phyloP scores from a whole-genome alignment of 2,888 invertebrate species.

The Chaitophorus viminalis region DNA sequence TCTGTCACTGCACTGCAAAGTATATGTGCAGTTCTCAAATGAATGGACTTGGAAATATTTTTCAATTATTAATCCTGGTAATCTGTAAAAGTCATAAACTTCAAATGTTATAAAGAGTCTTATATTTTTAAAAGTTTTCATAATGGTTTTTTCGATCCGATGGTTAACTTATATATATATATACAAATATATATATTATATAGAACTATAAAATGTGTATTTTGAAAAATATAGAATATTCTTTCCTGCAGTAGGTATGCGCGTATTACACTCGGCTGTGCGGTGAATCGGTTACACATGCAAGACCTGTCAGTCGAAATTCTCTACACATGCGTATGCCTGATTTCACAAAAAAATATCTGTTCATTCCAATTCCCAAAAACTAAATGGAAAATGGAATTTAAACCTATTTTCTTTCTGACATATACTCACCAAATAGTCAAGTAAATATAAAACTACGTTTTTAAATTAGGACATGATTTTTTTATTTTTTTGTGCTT shows the following conservation, averaged over 20 bases:
- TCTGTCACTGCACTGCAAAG: background rate
- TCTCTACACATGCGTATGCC: background rate
- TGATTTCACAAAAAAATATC: background rate
- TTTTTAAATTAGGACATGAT: no score
- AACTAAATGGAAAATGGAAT: background rate
- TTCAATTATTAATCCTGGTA: slow-evolving; percentile 22
- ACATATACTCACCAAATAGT: background rate
- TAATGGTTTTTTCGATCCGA: background rate
- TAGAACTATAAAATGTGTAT: no score
- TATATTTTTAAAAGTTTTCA: slow-evolving; percentile 16
- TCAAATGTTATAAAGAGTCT: slow-evolving; percentile 4
- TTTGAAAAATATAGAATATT: no score
- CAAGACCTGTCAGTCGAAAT: slow-evolving; percentile 1
- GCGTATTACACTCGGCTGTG: background rate
- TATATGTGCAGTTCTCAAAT: background rate
- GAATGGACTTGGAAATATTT: slow-evolving; percentile 22
- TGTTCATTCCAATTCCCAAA: background rate
- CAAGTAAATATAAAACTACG: no score
- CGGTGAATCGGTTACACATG: background rate
- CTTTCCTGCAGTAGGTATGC: no score
- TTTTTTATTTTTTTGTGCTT: no score
- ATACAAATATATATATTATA: no score
- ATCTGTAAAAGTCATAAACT: slow-evolving; percentile 15
- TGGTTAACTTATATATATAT: background rate
- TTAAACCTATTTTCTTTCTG: background rate